phyloP scores from a whole-genome alignment of 2,113 vertebrate genomes.

The Trematocara unimaculatum region DNA sequence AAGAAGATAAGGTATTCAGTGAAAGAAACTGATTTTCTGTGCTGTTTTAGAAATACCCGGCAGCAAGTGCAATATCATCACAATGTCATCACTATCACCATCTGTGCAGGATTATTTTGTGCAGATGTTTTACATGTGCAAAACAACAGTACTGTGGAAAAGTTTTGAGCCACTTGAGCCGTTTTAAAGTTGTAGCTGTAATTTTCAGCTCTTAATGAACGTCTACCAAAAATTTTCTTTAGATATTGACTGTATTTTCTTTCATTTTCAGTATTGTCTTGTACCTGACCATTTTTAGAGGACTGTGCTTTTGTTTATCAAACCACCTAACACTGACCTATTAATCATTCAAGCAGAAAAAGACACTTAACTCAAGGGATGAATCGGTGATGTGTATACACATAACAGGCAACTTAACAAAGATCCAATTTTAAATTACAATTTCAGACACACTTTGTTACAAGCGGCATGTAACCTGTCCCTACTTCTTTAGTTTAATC shows the following conservation, averaged over 20 bases:
- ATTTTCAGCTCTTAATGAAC: rapidly evolving
- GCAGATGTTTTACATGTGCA: not conserved
- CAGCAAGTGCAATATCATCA: rapidly evolving
- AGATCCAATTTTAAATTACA: not conserved
- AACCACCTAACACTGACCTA: not conserved
- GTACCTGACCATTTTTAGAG: not conserved
- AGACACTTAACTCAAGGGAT: not conserved
- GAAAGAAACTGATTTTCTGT: not conserved
- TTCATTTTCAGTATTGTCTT: not conserved
- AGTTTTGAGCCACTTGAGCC: not conserved
- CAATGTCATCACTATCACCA: not conserved
- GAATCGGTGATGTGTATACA: not conserved
- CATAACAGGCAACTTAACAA: not conserved
- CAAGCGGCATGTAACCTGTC: not conserved
- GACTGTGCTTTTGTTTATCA: not conserved
- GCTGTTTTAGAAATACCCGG: not conserved
- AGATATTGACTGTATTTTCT: not conserved
- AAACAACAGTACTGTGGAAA: not conserved
- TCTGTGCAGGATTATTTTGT: not conserved
- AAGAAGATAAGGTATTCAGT: not conserved
- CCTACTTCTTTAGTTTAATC: not conserved
- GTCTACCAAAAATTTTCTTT: rapidly evolving
- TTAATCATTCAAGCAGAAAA: not conserved
- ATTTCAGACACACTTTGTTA: not conserved
- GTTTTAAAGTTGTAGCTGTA: not conserved